A percentile compares a stretch with the other conserved stretches of the same genome.
Evolutionary conservation across 2,113 vertebrate species (phyloP).

Genomic region (Oreochromis niloticus): DNA sequence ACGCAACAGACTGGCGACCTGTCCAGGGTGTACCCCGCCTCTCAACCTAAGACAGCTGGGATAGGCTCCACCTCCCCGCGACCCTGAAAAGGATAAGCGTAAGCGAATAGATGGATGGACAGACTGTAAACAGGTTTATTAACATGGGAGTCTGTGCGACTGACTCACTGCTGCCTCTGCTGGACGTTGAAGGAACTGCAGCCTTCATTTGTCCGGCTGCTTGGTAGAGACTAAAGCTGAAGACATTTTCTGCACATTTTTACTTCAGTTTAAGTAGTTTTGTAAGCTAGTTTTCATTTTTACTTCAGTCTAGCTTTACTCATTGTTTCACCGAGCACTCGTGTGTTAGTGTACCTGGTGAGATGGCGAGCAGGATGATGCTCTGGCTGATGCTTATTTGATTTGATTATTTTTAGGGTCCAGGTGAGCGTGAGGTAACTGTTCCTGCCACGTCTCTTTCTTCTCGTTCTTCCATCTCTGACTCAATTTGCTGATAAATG

Average conservation of each 20-base stretch:
- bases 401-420: neutral
- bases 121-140: neutral
- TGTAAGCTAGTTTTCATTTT: neutral
- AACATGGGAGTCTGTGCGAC: neutral
- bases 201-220: neutral
- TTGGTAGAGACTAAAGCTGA: neutral
- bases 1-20: neutral
- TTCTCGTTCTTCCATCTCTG: neutral
- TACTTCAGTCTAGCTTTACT: neutral
- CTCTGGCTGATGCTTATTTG: neutral
- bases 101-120: neutral
- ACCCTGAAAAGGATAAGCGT: neutral
- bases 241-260: neutral
- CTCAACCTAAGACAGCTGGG: neutral
- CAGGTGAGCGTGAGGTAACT: neutral
- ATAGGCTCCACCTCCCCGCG: neutral
- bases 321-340: fast-evolving
- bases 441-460: neutral
- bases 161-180: neutral
- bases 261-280: neutral
- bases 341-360: fast-evolving
- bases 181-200: fast-evolving
- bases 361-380: neutral
- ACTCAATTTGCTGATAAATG: neutral
- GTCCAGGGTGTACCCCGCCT: neutral